phyloP scores from a whole-genome alignment of 1,140 invertebrate genomes.

The Drosophila neocordata region DNA sequence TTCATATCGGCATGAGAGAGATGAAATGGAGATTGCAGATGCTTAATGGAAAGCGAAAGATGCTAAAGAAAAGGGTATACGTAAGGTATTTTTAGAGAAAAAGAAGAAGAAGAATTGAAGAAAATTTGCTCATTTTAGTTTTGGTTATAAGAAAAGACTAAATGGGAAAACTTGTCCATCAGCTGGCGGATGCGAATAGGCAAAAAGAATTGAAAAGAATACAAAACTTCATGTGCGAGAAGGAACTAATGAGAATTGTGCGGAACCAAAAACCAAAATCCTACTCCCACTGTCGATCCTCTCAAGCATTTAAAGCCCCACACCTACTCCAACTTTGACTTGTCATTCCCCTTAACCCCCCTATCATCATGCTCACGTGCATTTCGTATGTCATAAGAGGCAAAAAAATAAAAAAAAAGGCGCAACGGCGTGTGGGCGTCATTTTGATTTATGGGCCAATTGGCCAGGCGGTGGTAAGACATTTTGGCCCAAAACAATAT shows the following conservation, averaged over 20 bases:
- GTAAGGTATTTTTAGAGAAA: conserved; percentile 1
- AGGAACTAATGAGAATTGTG: conserved; percentile 44
- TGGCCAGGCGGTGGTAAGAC: conserved; percentile 44
- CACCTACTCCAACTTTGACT: neutral
- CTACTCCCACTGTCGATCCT: neutral
- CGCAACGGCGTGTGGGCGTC: conserved; percentile 63
- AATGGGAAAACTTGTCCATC: conserved; percentile 17
- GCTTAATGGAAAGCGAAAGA: neutral
- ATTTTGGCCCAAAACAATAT: conserved; percentile 14
- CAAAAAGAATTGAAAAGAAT: conserved; percentile 39
- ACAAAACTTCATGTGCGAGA: conserved; percentile 25
- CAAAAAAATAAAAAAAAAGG: neutral
- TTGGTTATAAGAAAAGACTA: conserved; percentile 23
- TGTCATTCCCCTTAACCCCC: neutral
- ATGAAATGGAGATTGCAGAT: conserved; percentile 35
- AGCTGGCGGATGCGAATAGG: too few species aligned
- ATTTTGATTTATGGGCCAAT: conserved; percentile 76
- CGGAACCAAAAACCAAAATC: neutral
- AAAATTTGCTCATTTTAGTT: conserved; percentile 56
- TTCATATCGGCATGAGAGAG: conserved; percentile 25
- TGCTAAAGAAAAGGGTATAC: neutral
- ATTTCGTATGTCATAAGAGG: conserved; percentile 40
- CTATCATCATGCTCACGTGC: conserved; percentile 35
- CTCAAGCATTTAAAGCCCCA: conserved; percentile 23
- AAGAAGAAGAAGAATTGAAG: neutral